Evolutionary conservation across 2,888 invertebrate species (phyloP).

Genomic region (Mythimna loreyi): DNA sequence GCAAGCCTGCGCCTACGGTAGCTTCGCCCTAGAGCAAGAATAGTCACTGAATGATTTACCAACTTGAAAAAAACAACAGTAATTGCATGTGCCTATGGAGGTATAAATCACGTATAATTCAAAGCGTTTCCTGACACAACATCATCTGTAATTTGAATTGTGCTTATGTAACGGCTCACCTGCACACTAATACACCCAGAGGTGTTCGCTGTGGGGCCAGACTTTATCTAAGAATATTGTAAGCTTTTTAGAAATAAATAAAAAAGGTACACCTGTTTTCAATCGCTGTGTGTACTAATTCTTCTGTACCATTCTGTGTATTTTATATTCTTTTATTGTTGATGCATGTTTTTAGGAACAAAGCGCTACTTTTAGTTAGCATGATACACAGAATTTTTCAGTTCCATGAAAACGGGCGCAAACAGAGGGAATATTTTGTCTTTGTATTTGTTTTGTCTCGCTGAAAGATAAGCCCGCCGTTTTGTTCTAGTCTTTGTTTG

Average conservation of each 20-base stretch:
- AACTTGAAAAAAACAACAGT: background rate
- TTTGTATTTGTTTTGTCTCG: background rate
- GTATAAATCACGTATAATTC: too few species aligned
- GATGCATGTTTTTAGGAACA: constrained; percentile 13
- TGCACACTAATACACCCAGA: too few species aligned
- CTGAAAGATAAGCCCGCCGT: background rate
- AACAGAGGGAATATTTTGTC: constrained; percentile 4
- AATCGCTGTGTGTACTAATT: background rate
- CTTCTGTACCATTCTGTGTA: background rate
- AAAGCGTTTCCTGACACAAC: too few species aligned
- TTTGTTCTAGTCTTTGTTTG: background rate
- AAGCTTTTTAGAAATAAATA: too few species aligned
- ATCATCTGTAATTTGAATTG: too few species aligned
- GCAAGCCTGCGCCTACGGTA: too few species aligned
- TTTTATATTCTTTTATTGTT: constrained; percentile 4
- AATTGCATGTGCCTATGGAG: too few species aligned
- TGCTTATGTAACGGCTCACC: too few species aligned
- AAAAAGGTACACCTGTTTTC: background rate
- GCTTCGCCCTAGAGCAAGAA: too few species aligned
- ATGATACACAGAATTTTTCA: constrained; percentile 19
- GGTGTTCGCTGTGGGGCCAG: too few species aligned
- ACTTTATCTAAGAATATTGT: too few species aligned
- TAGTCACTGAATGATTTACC: too few species aligned
- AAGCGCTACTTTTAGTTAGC: constrained; percentile 13
- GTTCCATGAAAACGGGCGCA: constrained; percentile 1